Conservation (phyloP, 2,888 invertebrate species). For the Pogonocherus hispidulus region DNA sequence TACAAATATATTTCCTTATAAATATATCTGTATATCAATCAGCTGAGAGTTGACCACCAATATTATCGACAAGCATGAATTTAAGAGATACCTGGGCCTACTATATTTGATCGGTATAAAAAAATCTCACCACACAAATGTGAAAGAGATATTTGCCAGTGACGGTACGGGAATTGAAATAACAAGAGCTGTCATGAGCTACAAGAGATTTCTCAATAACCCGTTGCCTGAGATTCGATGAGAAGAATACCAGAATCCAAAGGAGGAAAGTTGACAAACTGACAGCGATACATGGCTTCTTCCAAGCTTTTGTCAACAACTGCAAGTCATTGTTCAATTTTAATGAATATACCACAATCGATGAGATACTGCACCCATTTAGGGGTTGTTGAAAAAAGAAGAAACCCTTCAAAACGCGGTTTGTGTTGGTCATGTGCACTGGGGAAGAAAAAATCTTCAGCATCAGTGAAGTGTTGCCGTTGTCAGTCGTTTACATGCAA, state of each 20-base stretch:
- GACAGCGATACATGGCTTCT: conserved; percentile 33
- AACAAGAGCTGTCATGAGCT: conserved; percentile 41
- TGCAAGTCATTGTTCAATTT: background rate
- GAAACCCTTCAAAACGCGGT: conserved; percentile 17
- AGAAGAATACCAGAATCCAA: conserved; percentile 43
- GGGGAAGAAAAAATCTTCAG: conserved; percentile 19
- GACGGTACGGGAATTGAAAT: conserved; percentile 44
- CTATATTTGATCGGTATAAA: conserved; percentile 41
- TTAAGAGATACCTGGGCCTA: conserved; percentile 39
- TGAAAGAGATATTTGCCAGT: conserved; percentile 38
- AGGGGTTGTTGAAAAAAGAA: background rate
- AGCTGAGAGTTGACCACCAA: conserved; percentile 33
- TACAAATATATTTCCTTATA: too few relatives aligned
- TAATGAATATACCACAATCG: background rate
- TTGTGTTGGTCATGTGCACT: conserved; percentile 32
- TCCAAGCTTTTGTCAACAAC: conserved; percentile 20
- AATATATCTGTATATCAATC: conserved; percentile 28
- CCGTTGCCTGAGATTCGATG: conserved; percentile 41
- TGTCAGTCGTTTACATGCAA: conserved; percentile 38
- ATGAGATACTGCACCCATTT: background rate
- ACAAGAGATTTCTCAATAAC: conserved; percentile 42
- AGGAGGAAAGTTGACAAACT: conserved; percentile 40
- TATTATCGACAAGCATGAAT: conserved; percentile 40
- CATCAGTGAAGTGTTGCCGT: conserved; percentile 32
- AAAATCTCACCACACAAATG: conserved; percentile 24